Percentiles rank a stretch among this genome's conserved stretches.
Evolutionary conservation across 2,888 invertebrate genomes (phyloP).

Genomic region (Lepidonotus clava): DNA sequence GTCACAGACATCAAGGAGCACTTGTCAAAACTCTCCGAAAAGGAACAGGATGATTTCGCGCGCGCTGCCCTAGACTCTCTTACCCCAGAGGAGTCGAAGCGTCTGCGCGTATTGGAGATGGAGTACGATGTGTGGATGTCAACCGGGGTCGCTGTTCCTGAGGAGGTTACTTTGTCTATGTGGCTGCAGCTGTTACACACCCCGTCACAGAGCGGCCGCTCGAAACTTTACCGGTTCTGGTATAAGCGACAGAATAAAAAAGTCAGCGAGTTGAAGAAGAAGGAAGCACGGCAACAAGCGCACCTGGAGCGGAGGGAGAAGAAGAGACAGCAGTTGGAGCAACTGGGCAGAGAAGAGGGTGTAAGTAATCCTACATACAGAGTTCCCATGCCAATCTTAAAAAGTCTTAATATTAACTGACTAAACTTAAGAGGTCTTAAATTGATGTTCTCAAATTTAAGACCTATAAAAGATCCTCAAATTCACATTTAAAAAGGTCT

Average conservation of each 20-base stretch:
- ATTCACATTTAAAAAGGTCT: no score
- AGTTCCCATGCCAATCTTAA: no score
- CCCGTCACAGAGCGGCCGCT: not conserved
- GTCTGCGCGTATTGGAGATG: conserved; percentile 52
- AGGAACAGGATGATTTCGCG: not conserved
- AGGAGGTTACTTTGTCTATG: not conserved
- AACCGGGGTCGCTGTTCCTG: conserved; percentile 32
- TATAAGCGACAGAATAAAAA: not conserved
- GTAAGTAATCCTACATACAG: no score
- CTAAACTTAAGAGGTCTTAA: no score
- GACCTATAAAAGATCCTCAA: no score
- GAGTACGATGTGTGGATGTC: conserved; percentile 57
- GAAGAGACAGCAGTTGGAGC: not conserved
- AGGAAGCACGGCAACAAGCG: conserved; percentile 1
- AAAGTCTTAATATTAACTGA: no score
- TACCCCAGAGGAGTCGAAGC: conserved; percentile 33
- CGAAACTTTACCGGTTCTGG: conserved; percentile 1
- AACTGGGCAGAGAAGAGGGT: not conserved
- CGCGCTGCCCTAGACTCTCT: not conserved
- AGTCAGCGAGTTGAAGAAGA: not conserved
- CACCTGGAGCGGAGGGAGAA: conserved; percentile 7
- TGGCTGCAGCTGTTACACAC: conserved; percentile 37
- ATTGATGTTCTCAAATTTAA: no score
- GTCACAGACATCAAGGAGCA: not conserved
- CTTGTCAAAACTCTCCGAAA: not conserved